These are phyloP conservation scores for Tetragnatha versicolor DNA, from an alignment of 1,140 invertebrate genomes.

Conservation along the genomic window DNA sequence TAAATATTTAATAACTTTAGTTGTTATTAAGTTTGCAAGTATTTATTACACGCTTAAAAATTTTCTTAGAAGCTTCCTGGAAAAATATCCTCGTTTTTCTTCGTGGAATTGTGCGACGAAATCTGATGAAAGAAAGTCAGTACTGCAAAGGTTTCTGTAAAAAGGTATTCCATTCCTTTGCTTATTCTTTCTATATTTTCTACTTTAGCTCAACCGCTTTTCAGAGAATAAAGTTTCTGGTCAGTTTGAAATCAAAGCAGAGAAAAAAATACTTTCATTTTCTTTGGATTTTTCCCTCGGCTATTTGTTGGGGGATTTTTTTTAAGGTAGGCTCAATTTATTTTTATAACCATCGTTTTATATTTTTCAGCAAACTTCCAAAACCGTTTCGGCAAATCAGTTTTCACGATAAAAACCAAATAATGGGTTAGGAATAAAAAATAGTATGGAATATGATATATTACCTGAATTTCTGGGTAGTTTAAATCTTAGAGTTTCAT, in stretches of 20 bases:
- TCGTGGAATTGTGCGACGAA: no score
- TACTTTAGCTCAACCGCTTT: conserved; percentile 4
- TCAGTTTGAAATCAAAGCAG: conserved; percentile 41
- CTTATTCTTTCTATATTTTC: conserved; percentile 23
- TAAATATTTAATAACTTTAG: no score
- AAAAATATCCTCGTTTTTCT: no score
- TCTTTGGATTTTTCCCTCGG: not conserved
- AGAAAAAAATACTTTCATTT: conserved; percentile 16
- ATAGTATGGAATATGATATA: no score
- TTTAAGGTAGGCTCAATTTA: not conserved
- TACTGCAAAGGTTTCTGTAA: no score
- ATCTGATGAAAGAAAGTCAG: no score
- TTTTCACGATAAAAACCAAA: not conserved
- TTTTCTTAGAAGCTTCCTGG: no score
- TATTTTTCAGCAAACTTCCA: not conserved
- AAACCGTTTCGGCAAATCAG: not conserved
- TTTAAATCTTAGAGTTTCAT: no score
- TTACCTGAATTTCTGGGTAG: no score
- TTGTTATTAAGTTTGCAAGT: no score
- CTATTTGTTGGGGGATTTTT: not conserved
- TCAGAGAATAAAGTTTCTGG: conserved; percentile 42
- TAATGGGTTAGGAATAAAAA: not conserved
- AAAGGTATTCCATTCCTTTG: no score
- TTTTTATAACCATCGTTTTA: not conserved
- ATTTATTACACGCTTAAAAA: no score